Evolutionary conservation across 1,140 invertebrate genomes (phyloP), one percentile per base, ranked within the genome.

Genomic region (Listronotus bonariensis): DNA sequence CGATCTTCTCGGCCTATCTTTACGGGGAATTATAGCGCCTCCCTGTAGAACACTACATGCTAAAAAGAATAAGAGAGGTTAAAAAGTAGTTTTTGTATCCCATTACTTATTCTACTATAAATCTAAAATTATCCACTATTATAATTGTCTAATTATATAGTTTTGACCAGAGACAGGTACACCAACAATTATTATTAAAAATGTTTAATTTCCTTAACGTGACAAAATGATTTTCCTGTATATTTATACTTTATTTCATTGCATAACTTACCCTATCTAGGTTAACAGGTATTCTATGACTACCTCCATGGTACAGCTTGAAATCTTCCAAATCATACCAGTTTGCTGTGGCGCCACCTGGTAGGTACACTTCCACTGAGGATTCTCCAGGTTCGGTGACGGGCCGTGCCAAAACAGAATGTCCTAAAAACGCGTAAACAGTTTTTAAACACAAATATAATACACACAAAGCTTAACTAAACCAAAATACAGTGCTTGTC

Each of bases 261-360:
- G 20, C 20, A 26, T 26, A 26, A 26, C 20, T 75, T 77, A 89
- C 88, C 78, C 89, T 91, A 48, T 85, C 82, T 12, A 90, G 5
- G 80, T 84, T 81, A 12, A 92, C 92, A 6, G 86, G 82, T 18
- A 96, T 79, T 38, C 81, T 85, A 5, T 86, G 76, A 32, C 77
- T 79, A 4, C 88, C 87, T 6, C 85, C 84, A 31, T 80, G 72
- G 69, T 88, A 88, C 49, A 80, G 80, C 61, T 87, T 84, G 79
- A 89, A 90, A 0, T 89, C 92, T 69, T 93, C 88, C 36, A 94
- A 86, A 77, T 99, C 94, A 81, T 97, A 98, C 97, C 97, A 99
- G 15, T 89, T 73, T 52, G 84, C 81, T 68, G 87, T 78, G 38
- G 84, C 80, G 67, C 89, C 84, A 17, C 86, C 88, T 15, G 97